These are phyloP conservation scores for Pituophis catenifer DNA, from an alignment of 2,113 vertebrate genomes.

Conservation along the genomic window DNA sequence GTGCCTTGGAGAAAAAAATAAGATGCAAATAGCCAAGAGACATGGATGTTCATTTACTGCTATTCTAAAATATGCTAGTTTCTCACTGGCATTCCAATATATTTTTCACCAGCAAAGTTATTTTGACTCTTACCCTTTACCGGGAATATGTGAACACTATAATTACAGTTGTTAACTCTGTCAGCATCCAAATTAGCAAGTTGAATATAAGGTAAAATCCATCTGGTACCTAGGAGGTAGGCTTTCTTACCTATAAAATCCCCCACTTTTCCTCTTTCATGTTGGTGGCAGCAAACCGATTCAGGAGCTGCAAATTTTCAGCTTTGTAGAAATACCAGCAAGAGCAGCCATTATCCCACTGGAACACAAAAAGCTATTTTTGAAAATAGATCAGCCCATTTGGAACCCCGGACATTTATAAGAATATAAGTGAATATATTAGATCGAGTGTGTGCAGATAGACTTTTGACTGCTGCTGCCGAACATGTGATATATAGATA, in stretches of 20 bases:
- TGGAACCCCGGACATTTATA: slow-evolving; percentile 16
- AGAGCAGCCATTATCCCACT: slow-evolving; percentile 27
- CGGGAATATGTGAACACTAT: slow-evolving; percentile 37
- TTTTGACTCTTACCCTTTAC: slow-evolving; percentile 34
- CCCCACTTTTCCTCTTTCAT: slow-evolving; percentile 46
- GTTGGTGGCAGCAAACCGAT: slow-evolving; percentile 47
- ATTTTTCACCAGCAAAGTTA: slow-evolving; percentile 43
- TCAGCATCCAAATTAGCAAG: slow-evolving; percentile 50
- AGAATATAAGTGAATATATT: slow-evolving; percentile 30
- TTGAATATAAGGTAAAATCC: slow-evolving; percentile 50
- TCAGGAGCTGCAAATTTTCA: slow-evolving; percentile 47
- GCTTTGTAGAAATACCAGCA: slow-evolving; percentile 19
- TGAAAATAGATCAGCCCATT: slow-evolving; percentile 11
- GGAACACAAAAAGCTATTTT: slow-evolving; percentile 23
- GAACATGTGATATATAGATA: not conserved
- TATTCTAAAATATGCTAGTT: slow-evolving; percentile 37
- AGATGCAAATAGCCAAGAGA: not conserved
- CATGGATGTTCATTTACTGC: not conserved
- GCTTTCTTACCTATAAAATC: slow-evolving; percentile 50
- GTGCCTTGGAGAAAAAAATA: not conserved
- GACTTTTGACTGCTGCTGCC: not conserved
- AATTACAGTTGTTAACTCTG: slow-evolving; percentile 54
- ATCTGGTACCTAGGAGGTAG: slow-evolving; percentile 45
- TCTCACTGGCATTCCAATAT: slow-evolving; percentile 18
- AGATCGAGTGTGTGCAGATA: not conserved